A percentile compares a stretch with the other conserved stretches of the same genome.
These are phyloP conservation scores for Drosophila macrospina DNA, from an alignment of 2,888 invertebrate genomes.

Conservation along the genomic window DNA sequence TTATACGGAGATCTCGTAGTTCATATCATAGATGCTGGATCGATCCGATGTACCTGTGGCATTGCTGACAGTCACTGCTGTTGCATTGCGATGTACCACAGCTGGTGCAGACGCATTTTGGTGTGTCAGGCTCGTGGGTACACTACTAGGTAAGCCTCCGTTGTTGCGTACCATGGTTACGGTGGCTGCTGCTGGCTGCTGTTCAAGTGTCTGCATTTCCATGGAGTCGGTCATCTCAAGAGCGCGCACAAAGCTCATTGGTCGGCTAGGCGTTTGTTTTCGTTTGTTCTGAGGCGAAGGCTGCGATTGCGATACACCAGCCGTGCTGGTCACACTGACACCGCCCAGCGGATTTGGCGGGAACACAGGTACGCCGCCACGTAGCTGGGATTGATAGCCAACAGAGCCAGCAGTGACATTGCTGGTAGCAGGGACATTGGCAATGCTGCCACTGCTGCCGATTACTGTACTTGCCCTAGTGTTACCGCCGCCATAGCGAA, in stretches of 20 bases:
- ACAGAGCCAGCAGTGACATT: constrained; percentile 52
- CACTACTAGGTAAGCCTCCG: constrained; percentile 64
- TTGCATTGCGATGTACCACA: constrained; percentile 44
- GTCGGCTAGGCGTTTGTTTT: constrained; percentile 87
- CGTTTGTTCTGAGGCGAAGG: constrained; percentile 87
- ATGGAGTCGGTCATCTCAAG: constrained; percentile 95
- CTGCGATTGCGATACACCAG: constrained; percentile 80
- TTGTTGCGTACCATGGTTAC: constrained; percentile 75
- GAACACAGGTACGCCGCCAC: constrained; percentile 90
- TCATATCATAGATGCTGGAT: constrained; percentile 96
- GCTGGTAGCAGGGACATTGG: constrained; percentile 52
- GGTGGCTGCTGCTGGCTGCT: constrained; percentile 78
- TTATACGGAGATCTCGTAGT: constrained; percentile 98
- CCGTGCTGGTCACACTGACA: constrained; percentile 54
- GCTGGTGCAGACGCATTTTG: constrained; percentile 51
- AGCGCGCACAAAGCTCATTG: constrained; percentile 95
- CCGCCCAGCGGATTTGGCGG: constrained; percentile 86
- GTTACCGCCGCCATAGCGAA: constrained; percentile 78
- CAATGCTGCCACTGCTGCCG: constrained; percentile 70
- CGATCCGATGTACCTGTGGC: constrained; percentile 90
- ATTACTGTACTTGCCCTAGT: constrained; percentile 14
- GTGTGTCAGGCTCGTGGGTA: constrained; percentile 48
- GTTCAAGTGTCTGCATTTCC: constrained; percentile 89
- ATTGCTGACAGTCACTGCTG: constrained; percentile 41
- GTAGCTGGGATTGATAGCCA: constrained; percentile 88